phyloP scores from a whole-genome alignment of 2,888 invertebrate species.

The Arctia plantaginis region DNA sequence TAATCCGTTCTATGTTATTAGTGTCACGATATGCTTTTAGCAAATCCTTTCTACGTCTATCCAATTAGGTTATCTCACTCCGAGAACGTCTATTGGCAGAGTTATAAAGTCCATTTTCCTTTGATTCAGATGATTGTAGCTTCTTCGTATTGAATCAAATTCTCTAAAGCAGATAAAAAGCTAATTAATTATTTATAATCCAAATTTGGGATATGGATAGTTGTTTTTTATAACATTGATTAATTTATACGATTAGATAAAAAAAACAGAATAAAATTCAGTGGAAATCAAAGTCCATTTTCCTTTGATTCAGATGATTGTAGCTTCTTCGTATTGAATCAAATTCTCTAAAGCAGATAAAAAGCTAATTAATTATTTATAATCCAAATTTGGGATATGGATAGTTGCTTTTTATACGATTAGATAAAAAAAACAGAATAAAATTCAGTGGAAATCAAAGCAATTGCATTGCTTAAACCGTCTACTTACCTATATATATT shows the following conservation, averaged over 20 bases:
- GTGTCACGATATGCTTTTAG: neutral
- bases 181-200: neutral
- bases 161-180: neutral
- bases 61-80: neutral
- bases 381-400: neutral
- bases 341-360: neutral
- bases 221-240: neutral
- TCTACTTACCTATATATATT: too few relatives aligned
- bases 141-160: neutral
- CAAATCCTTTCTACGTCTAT: neutral
- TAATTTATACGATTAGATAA: too few relatives aligned
- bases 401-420: neutral
- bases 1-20: neutral
- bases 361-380: neutral
- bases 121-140: neutral
- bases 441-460: too few relatives aligned
- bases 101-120: neutral
- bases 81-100: neutral
- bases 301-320: neutral
- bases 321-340: neutral
- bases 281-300: neutral
- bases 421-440: too few relatives aligned
- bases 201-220: neutral
- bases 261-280: too few relatives aligned
- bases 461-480: too few relatives aligned